These are phyloP conservation scores for Gisinianus flammeolus DNA, from an alignment of 2,888 invertebrate genomes.

Conservation along the genomic window DNA sequence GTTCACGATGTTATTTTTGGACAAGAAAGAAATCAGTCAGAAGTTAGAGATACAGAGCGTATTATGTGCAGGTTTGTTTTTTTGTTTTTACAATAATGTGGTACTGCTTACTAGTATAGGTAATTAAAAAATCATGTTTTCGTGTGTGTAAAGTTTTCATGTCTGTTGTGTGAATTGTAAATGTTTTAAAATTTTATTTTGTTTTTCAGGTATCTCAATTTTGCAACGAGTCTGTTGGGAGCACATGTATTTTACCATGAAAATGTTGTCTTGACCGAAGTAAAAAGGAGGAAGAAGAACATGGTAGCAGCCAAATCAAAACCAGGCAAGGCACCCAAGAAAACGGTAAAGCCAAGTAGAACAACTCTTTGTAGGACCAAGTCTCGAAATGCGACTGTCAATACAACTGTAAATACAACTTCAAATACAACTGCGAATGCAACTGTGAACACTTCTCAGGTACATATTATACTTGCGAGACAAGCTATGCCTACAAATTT, in stretches of 20 bases:
- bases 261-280: constrained; percentile 46
- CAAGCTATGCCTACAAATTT: neutral
- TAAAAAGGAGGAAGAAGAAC: constrained; percentile 47
- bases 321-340: neutral
- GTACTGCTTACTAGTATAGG: neutral
- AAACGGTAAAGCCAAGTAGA: constrained; percentile 37
- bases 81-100: neutral
- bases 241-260: constrained; percentile 54
- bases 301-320: neutral
- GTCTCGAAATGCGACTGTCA: constrained; percentile 21
- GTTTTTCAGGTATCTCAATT: constrained; percentile 46
- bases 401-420: neutral
- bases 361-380: neutral
- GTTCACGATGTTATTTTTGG: constrained; percentile 46
- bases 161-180: neutral
- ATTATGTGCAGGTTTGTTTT: constrained; percentile 34
- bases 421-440: neutral
- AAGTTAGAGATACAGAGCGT: constrained; percentile 42
- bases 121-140: neutral
- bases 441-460: neutral
- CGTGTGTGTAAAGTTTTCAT: neutral
- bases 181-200: neutral
- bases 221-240: constrained; percentile 50
- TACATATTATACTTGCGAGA: neutral
- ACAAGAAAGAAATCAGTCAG: constrained; percentile 19